phyloP scores from a whole-genome alignment of 2,888 invertebrate genomes.

The Druceiella hillmani region DNA sequence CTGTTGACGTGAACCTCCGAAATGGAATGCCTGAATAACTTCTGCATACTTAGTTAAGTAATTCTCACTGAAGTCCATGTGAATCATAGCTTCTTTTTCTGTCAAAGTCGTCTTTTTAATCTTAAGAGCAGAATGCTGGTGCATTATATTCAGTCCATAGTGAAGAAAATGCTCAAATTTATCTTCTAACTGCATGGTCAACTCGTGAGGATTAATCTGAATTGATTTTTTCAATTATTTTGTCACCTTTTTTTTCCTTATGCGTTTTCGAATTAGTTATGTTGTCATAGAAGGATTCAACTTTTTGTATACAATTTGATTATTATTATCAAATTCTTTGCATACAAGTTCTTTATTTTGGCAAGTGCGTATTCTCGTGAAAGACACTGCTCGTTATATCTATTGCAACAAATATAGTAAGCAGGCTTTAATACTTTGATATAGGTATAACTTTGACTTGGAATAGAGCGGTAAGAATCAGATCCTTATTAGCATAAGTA shows the following conservation, averaged over 20 bases:
- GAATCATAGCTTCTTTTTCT: conserved; percentile 12
- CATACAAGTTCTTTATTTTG: conserved; percentile 7
- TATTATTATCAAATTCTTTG: conserved; percentile 12
- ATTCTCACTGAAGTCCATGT: conserved; percentile 13
- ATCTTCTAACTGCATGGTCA: conserved; percentile 2
- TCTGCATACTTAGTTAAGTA: conserved; percentile 10
- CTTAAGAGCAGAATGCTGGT: conserved; percentile 13
- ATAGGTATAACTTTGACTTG: conserved; percentile 18
- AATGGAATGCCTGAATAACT: conserved; percentile 16
- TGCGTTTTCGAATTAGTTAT: no score
- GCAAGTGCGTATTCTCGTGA: conserved; percentile 12
- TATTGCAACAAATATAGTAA: conserved; percentile 19
- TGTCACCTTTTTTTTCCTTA: conserved; percentile 10
- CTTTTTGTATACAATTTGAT: no score
- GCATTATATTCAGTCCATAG: conserved; percentile 10
- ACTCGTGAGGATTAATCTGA: conserved; percentile 3
- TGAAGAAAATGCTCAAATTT: conserved; percentile 1
- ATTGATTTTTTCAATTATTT: conserved; percentile 3
- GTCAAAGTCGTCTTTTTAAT: conserved; percentile 10
- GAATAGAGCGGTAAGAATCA: conserved; percentile 18
- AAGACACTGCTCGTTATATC: conserved; percentile 21
- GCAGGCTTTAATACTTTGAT: conserved; percentile 15
- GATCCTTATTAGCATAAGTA: conserved; percentile 17
- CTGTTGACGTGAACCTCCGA: no score
- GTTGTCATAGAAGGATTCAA: no score